Base-by-base conservation (phyloP, 2,113 vertebrate species). In the Clarias gariepinus region DNA sequence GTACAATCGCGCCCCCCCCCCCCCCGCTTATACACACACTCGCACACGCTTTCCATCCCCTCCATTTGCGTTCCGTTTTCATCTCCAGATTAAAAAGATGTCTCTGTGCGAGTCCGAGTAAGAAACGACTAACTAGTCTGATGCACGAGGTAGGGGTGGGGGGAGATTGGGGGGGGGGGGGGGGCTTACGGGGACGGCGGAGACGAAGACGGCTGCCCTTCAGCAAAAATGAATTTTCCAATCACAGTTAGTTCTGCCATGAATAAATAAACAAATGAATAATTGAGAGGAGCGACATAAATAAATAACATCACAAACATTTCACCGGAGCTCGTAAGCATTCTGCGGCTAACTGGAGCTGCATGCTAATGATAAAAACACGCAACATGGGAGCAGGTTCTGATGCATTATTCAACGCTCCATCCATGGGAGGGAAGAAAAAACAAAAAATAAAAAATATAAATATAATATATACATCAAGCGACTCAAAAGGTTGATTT, bases 181-280 rank as follows among this genome's bases (percentile, higher is more conserved):
- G 55, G 60, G 76, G 60, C 64, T 71, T 76, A 83, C 81, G 90
- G 85, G 53, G 90, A 87, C 10, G 21, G 28, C 10, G 21, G 28
- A 23, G 66, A 30, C 74, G 68, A 78, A 83, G 53, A 92, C 89
- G 86, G 85, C 91, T 94, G 93, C 94, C 95, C 95, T 95, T 95
- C 94, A 95, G 94, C 93, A 94, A 95, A 95, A 95, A 95, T 94
- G 93, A 94, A 94, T 95, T 95, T 95, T 95, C 94, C 94, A 95
- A 95, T 95, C 94, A 94, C 94, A 93, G 95, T 95, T 95, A 95
- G 93, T 94, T 94, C 92, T 93, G 89, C 93, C 93, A 95, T 95
- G 94, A 95, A 96, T 95, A 95, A 96, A 96, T 95, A 95, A 95
- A 95, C 94, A 95, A 95, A 95, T 96, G 93, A 96, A 96, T 96